A percentile compares a stretch with the other conserved stretches of the same genome.
Evolutionary conservation across 2,888 invertebrate species (phyloP).

Genomic region (Monopis laevigella): DNA sequence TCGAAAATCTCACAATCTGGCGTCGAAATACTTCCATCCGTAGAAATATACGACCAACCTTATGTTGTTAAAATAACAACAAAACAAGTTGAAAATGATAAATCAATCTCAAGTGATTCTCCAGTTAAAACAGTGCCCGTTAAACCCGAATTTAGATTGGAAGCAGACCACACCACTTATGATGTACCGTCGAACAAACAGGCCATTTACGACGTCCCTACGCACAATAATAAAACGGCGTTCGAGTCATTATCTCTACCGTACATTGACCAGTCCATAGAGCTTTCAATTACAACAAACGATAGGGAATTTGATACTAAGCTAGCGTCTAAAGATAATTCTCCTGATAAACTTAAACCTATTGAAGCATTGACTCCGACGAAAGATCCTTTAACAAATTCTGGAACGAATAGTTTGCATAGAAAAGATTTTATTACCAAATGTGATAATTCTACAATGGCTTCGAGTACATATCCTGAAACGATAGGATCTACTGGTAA

Average conservation of each 20-base stretch:
- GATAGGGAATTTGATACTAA: slow-evolving; percentile 62
- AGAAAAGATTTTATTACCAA: slow-evolving; percentile 41
- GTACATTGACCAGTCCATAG: slow-evolving; percentile 59
- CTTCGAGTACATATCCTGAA: slow-evolving; percentile 47
- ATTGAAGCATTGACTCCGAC: too few relatives aligned
- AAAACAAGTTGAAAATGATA: slow-evolving; percentile 28
- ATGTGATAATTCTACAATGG: slow-evolving; percentile 31
- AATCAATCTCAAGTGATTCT: slow-evolving; percentile 22
- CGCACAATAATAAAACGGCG: slow-evolving; percentile 44
- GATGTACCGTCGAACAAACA: slow-evolving; percentile 55
- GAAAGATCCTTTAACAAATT: too few relatives aligned
- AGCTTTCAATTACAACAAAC: slow-evolving; percentile 54
- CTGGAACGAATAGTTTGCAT: slow-evolving; percentile 47
- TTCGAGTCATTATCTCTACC: slow-evolving; percentile 55
- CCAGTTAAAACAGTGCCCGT: slow-evolving; percentile 26
- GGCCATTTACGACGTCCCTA: slow-evolving; percentile 56
- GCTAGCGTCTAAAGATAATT: slow-evolving; percentile 47
- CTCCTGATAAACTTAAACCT: slow-evolving; percentile 26
- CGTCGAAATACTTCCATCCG: slow-evolving; percentile 50
- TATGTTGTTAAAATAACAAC: slow-evolving; percentile 32
- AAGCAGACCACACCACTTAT: slow-evolving; percentile 42
- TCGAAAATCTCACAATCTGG: slow-evolving; percentile 62
- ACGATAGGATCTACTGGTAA: slow-evolving; percentile 50
- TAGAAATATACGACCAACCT: slow-evolving; percentile 57
- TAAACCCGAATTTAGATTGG: slow-evolving; percentile 46